Conservation (phyloP, 2,113 vertebrate genomes). For the Eubucco bourcierii region DNA sequence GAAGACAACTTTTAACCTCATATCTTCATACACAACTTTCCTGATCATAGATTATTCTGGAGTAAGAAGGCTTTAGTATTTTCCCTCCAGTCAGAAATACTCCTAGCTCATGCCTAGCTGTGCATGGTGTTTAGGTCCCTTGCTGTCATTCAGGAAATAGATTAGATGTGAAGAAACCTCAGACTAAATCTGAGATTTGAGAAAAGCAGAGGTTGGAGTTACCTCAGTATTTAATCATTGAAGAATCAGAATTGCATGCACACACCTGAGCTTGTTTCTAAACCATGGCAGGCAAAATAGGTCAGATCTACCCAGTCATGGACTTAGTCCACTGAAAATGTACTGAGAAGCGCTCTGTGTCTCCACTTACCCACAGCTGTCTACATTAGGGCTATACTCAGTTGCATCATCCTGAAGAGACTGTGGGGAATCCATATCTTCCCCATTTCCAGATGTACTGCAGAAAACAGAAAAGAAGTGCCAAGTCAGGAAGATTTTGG, state of each 20-base stretch:
- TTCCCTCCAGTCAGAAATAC: not conserved
- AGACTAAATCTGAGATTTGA: not conserved
- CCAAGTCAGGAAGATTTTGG: not conserved
- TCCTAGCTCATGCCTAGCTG: not conserved
- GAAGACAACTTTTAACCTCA: not conserved
- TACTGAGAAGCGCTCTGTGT: not conserved
- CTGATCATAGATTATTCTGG: not conserved
- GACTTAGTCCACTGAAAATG: not conserved
- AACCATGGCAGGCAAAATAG: not conserved
- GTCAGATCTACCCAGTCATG: not conserved
- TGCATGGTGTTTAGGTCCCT: not conserved
- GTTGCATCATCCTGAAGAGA: constrained; percentile 79
- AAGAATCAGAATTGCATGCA: not conserved
- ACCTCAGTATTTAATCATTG: not conserved
- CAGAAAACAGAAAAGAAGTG: not conserved
- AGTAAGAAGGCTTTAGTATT: not conserved
- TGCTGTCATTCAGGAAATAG: not conserved
- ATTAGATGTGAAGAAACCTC: not conserved
- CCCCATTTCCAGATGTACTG: constrained; percentile 76
- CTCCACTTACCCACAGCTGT: constrained; percentile 71
- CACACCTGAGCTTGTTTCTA: not conserved
- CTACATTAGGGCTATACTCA: constrained; percentile 75
- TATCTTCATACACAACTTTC: not conserved
- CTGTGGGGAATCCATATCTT: constrained; percentile 83
- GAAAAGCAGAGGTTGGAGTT: not conserved